phyloP scores from a whole-genome alignment of 2,113 vertebrate species.

The Phycodurus eques region DNA sequence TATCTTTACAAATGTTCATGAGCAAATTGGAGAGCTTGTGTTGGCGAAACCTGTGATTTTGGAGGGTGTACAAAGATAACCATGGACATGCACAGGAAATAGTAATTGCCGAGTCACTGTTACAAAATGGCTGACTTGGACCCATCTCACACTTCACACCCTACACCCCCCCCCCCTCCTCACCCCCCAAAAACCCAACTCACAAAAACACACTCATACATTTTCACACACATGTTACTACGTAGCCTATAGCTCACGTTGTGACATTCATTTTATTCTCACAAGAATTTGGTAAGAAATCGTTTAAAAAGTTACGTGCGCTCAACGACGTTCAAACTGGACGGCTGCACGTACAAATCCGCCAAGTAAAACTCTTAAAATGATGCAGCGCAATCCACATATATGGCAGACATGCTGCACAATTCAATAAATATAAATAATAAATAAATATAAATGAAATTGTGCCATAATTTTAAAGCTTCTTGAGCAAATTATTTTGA shows the following conservation, averaged over 20 bases:
- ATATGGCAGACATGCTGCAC: background rate
- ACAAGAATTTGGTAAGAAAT: background rate
- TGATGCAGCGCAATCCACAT: background rate
- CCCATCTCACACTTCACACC: constrained; percentile 32
- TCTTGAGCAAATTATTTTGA: background rate
- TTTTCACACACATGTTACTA: constrained; percentile 9
- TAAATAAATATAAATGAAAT: background rate
- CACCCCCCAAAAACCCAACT: background rate
- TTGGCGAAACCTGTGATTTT: constrained; percentile 57
- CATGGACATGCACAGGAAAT: constrained; percentile 73
- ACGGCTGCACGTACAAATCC: no score
- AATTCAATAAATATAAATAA: background rate
- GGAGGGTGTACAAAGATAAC: constrained; percentile 75
- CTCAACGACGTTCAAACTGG: background rate
- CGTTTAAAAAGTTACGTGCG: background rate
- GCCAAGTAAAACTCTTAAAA: background rate
- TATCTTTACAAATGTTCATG: constrained; percentile 78
- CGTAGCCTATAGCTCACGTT: constrained; percentile 8
- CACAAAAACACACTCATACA: constrained; percentile 11
- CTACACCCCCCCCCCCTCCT: background rate
- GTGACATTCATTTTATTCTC: background rate
- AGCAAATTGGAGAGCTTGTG: constrained; percentile 60
- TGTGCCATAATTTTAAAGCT: background rate
- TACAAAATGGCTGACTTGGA: constrained; percentile 71
- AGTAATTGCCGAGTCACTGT: constrained; percentile 65